Conservation (phyloP, 1,140 invertebrate species). For the Lasaia peninsularis region DNA sequence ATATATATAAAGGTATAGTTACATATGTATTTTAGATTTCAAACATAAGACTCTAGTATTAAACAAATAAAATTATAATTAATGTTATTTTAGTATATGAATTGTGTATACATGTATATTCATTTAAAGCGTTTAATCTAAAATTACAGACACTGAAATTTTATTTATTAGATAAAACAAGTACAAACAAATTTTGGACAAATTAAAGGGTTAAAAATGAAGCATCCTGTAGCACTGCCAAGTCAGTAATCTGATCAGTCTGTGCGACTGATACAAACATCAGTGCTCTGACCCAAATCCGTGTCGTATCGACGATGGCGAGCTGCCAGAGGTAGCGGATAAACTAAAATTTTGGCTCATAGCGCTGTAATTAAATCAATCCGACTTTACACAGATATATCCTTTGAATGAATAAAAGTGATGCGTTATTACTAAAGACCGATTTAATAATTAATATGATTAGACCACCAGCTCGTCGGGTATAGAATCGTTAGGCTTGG, state of each 20-base stretch:
- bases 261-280: slow-evolving; percentile 7
- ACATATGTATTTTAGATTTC: no score
- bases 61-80: no score
- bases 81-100: no score
- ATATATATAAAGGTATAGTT: no score
- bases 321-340: slow-evolving; percentile 4
- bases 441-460: no score
- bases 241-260: slow-evolving; percentile 10
- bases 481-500: no score
- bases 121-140: no score
- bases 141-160: no score
- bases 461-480: no score
- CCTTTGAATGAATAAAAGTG: neutral
- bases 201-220: neutral
- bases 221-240: neutral
- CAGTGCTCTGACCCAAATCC: neutral
- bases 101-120: no score
- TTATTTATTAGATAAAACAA: no score
- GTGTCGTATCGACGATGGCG: neutral
- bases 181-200: neutral
- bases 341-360: slow-evolving; percentile 3
- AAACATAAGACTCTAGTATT: no score
- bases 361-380: slow-evolving; percentile 5
- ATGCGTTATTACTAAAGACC: neutral
- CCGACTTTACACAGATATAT: slow-evolving; percentile 1